Evolutionary conservation across 1,140 invertebrate genomes (phyloP).

Genomic region (Drosophila jambulina): DNA sequence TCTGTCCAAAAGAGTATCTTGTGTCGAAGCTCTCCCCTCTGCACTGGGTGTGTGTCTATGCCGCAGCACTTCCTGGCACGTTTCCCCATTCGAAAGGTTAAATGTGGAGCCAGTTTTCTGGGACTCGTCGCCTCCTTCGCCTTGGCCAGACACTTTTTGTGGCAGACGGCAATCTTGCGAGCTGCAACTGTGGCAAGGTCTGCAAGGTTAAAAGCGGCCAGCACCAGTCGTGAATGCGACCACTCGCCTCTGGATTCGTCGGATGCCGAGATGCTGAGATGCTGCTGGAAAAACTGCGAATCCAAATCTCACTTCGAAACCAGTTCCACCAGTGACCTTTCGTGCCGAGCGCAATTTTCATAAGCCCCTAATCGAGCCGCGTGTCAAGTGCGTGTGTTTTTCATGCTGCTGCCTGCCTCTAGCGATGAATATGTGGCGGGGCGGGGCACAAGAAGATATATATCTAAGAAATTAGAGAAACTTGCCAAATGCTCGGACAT

Average conservation of each 20-base stretch:
- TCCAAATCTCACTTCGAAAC: slow-evolving; percentile 49
- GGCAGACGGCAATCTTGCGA: slow-evolving; percentile 34
- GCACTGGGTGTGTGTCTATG: slow-evolving; percentile 42
- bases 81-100: slow-evolving; percentile 68
- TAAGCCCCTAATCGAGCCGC: slow-evolving; percentile 62
- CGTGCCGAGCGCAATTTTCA: slow-evolving; percentile 65
- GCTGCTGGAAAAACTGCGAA: slow-evolving; percentile 41
- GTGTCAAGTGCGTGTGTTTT: slow-evolving; percentile 66
- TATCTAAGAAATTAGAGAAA: slow-evolving; percentile 16
- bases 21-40: background rate
- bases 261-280: slow-evolving; percentile 2
- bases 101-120: slow-evolving; percentile 38
- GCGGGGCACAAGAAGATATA: slow-evolving; percentile 14
- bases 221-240: slow-evolving; percentile 47
- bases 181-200: slow-evolving; percentile 80
- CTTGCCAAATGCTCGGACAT: slow-evolving; percentile 48
- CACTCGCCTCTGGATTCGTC: slow-evolving; percentile 48
- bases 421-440: slow-evolving; percentile 26
- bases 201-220: slow-evolving; percentile 72
- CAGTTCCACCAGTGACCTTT: slow-evolving; percentile 76
- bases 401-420: slow-evolving; percentile 18
- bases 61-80: slow-evolving; percentile 69
- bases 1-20: slow-evolving; percentile 15
- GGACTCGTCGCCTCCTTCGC: slow-evolving; percentile 62
- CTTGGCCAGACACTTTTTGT: slow-evolving; percentile 61